Evolutionary conservation across 2,888 invertebrate species (phyloP), one percentile per base, ranked within the genome.

Genomic region (Pachymerium ferrugineum): DNA sequence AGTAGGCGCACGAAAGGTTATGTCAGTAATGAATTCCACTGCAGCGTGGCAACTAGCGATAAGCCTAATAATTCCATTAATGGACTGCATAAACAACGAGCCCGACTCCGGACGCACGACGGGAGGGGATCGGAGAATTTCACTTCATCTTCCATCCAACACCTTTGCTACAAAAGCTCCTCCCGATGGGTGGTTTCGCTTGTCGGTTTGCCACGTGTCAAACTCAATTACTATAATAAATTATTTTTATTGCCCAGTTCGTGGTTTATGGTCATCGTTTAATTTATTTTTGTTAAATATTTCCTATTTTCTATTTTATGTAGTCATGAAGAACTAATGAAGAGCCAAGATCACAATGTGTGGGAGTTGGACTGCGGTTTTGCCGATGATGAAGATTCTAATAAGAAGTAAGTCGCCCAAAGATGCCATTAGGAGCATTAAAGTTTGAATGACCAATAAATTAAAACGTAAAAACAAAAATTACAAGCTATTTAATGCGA

Each of bases 281-380:
- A 10, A 35, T 62, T 14, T 1, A 68, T 68, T 29, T 28, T 28
- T 68, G n/a, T n/a, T n/a, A n/a, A n/a, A 4, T 19, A 14, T 68
- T 69, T 30, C 3, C 19, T 19, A 16, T 38, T 2, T 38, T 25
- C 71, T 35, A 25, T 69, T 33, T 70, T 35, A n/a, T n/a, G 6
- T 71, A 78, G 78, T 74, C 78, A 78, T 75, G 78, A 78, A 76
- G 77, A 78, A 77, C 76, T 78, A 72, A 78, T 78, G 77, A 75
- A 78, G 62, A 76, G 77, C 74, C 78, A 77, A 47, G 78, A 78
- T 70, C 77, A 76, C 42, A 74, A 76, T 14, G 76, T 78, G 28
- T 78, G 78, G 78, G 78, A 77, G 35, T 76, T 78, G 42, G 77
- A 76, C 67, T 78, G 77, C 25, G 77, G 76, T 29, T 75, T 76